These are phyloP conservation scores for Calameuta filiformis DNA, from an alignment of 2,888 invertebrate species.

Conservation along the genomic window DNA sequence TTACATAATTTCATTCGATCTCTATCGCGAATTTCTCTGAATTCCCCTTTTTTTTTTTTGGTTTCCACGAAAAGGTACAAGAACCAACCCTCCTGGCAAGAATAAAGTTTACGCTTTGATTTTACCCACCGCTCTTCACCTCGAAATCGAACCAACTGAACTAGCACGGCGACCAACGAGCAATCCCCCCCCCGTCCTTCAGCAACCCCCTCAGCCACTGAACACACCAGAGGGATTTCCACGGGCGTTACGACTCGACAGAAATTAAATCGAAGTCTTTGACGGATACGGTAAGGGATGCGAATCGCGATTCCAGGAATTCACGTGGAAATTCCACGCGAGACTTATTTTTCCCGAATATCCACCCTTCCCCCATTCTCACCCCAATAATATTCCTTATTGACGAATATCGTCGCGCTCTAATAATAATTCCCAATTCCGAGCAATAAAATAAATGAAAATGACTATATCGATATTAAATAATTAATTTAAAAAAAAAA, in stretches of 20 bases:
- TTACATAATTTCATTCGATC: slow-evolving; percentile 59
- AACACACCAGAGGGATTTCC: slow-evolving; percentile 36
- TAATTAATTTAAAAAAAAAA: neutral
- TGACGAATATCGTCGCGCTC: neutral
- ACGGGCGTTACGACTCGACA: slow-evolving; percentile 35
- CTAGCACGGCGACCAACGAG: neutral
- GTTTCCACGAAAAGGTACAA: neutral
- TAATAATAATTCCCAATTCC: neutral
- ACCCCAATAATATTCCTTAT: neutral
- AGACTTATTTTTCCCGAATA: neutral
- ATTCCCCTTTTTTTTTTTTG: slow-evolving; percentile 12
- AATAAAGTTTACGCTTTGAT: slow-evolving; percentile 60
- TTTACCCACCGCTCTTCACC: slow-evolving; percentile 34
- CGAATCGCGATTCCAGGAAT: slow-evolving; percentile 30
- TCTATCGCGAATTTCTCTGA: slow-evolving; percentile 7
- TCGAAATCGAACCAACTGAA: neutral
- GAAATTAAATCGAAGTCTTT: slow-evolving; percentile 64
- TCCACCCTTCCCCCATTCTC: neutral
- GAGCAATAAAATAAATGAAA: neutral
- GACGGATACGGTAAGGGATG: slow-evolving; percentile 43
- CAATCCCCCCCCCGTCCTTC: slow-evolving; percentile 7
- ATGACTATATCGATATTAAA: neutral
- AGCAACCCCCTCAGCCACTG: slow-evolving; percentile 23
- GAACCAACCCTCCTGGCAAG: slow-evolving; percentile 9
- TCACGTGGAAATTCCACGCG: slow-evolving; percentile 18